Percentiles rank a stretch among this genome's conserved stretches.
These are phyloP conservation scores for Caenorhabditis brenneri DNA, from an alignment of 1,140 invertebrate species.

Conservation along the genomic window DNA sequence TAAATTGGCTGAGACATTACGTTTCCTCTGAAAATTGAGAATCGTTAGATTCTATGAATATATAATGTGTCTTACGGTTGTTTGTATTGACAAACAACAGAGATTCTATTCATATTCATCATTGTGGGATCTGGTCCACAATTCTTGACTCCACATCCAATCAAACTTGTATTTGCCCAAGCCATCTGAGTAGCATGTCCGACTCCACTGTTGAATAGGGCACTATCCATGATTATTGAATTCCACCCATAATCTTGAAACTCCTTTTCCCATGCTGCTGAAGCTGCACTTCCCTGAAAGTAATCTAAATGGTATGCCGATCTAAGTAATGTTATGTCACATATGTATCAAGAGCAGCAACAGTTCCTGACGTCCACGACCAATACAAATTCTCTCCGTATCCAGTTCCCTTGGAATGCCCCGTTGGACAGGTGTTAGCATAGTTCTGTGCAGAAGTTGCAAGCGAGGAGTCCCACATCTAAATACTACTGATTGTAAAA, in stretches of 20 bases:
- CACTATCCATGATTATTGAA: neutral
- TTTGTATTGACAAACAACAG: conserved; percentile 1
- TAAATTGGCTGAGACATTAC: neutral
- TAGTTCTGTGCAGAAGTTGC: neutral
- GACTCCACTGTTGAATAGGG: conserved; percentile 18
- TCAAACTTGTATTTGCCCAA: neutral
- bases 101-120: neutral
- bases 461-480: neutral
- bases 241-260: conserved; percentile 15
- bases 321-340: no score
- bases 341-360: neutral
- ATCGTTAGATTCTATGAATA: no score
- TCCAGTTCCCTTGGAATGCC: neutral
- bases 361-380: neutral
- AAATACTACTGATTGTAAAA: no score
- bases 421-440: neutral
- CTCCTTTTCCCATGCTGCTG: conserved; percentile 1
- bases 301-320: no score
- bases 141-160: conserved; percentile 19
- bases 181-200: conserved; percentile 40
- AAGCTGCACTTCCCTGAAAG: neutral
- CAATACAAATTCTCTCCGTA: conserved; percentile 8
- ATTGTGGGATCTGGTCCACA: neutral
- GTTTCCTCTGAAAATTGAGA: conserved; percentile 13
- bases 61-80: neutral